Conservation (phyloP, 1,140 invertebrate species). For the Gryllus bimaculatus region DNA sequence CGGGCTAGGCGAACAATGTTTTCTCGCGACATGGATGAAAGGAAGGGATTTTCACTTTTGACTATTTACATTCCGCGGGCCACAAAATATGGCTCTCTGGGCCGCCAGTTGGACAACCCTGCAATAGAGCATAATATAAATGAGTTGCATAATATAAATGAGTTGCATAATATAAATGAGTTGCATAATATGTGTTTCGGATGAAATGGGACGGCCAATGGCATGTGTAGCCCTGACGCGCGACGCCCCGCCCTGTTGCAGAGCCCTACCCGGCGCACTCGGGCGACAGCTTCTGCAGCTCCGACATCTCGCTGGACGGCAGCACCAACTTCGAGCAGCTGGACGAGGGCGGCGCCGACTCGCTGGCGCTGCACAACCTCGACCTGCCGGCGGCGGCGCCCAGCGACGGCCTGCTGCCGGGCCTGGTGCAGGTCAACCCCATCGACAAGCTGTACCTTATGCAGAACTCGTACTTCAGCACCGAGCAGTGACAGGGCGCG, state of each 20-base stretch:
- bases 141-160: too few relatives aligned
- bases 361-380: constrained; percentile 59
- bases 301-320: constrained; percentile 75
- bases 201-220: too few relatives aligned
- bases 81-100: too few relatives aligned
- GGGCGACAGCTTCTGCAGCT: constrained; percentile 82
- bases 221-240: too few relatives aligned
- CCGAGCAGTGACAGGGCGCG: constrained; percentile 27
- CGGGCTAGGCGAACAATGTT: too few relatives aligned
- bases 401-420: constrained; percentile 37
- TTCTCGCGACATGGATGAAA: too few relatives aligned
- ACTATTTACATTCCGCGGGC: too few relatives aligned
- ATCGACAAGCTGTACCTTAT: constrained; percentile 97
- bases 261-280: constrained; percentile 72
- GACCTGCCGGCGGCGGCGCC: constrained; percentile 43
- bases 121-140: too few relatives aligned
- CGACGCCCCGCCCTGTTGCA: constrained; percentile 36
- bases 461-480: constrained; percentile 89
- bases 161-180: too few relatives aligned
- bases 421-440: constrained; percentile 65
- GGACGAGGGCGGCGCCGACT: constrained; percentile 70
- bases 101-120: too few relatives aligned
- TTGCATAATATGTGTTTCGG: too few relatives aligned
- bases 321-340: constrained; percentile 65
- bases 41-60: too few relatives aligned